A percentile compares a stretch with the other conserved stretches of the same genome.
Conservation (phyloP, 2,113 vertebrate genomes). For the Larimichthys polyactis region DNA sequence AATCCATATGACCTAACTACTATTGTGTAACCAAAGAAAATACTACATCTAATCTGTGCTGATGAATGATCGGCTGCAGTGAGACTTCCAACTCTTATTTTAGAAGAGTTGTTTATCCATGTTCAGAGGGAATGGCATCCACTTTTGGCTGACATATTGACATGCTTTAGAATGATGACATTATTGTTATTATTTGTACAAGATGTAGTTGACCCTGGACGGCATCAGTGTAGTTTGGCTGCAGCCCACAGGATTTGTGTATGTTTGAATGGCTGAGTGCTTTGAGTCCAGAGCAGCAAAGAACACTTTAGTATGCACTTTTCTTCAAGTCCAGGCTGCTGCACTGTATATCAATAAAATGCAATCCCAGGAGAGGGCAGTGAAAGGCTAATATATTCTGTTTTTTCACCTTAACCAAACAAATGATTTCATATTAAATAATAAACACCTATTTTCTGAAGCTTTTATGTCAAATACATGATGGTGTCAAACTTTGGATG, state of each 20-base stretch:
- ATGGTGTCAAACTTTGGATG: too few species aligned
- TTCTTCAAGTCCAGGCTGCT: neutral
- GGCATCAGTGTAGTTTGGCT: neutral
- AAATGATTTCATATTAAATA: neutral
- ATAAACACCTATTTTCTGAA: neutral
- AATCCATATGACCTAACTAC: conserved; percentile 7
- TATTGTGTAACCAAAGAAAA: conserved; percentile 28
- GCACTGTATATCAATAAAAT: conserved; percentile 10
- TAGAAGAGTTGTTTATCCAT: neutral
- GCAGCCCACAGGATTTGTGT: conserved; percentile 7
- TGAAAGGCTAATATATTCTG: conserved; percentile 22
- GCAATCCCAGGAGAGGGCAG: conserved; percentile 63
- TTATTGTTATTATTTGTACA: conserved; percentile 7
- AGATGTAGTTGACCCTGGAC: neutral
- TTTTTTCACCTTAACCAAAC: conserved; percentile 4
- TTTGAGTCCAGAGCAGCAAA: neutral
- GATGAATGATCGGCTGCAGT: conserved; percentile 15
- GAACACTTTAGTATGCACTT: neutral
- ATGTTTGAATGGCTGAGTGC: neutral
- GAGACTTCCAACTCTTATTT: neutral
- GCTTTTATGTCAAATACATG: neutral
- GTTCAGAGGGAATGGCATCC: rapidly evolving
- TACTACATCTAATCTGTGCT: conserved; percentile 10
- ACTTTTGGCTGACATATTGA: neutral
- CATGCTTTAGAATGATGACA: conserved; percentile 3